Evolutionary conservation across 2,113 vertebrate genomes (phyloP).

Genomic region (Heloderma charlesbogerti): DNA sequence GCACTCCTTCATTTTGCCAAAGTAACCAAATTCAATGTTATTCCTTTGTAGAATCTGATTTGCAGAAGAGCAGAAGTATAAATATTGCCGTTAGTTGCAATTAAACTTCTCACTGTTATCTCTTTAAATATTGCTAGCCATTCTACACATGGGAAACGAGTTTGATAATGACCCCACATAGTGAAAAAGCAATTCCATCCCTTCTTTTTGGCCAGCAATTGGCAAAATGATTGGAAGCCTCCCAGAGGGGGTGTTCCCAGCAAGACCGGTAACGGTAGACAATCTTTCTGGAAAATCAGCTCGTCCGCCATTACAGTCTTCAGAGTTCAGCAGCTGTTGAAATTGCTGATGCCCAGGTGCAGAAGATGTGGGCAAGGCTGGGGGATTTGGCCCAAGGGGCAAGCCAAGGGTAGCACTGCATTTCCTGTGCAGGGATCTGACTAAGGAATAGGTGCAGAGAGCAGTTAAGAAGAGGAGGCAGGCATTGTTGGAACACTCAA

Average conservation of each 20-base stretch:
- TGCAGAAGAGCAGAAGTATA: neutral
- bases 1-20: slow-evolving; percentile 34
- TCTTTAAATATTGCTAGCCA: slow-evolving; percentile 17
- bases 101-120: neutral
- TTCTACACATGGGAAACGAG: neutral
- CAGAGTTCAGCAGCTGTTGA: neutral
- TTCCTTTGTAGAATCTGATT: slow-evolving; percentile 6
- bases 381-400: neutral
- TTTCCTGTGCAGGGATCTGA: neutral
- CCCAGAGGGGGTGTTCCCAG: neutral
- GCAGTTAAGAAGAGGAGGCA: neutral
- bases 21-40: slow-evolving; percentile 21
- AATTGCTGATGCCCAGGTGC: neutral
- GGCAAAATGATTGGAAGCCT: neutral
- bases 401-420: neutral
- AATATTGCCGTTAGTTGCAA: slow-evolving; percentile 13
- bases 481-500: neutral
- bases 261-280: neutral
- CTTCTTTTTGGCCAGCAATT: neutral
- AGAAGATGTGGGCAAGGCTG: neutral
- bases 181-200: neutral
- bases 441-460: too few species aligned
- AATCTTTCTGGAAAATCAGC: neutral
- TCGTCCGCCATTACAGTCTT: too few species aligned
- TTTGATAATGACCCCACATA: neutral